Percentiles rank a stretch among this genome's conserved stretches.
Conservation (phyloP, 2,888 invertebrate species). For the Lissonota sp. region DNA sequence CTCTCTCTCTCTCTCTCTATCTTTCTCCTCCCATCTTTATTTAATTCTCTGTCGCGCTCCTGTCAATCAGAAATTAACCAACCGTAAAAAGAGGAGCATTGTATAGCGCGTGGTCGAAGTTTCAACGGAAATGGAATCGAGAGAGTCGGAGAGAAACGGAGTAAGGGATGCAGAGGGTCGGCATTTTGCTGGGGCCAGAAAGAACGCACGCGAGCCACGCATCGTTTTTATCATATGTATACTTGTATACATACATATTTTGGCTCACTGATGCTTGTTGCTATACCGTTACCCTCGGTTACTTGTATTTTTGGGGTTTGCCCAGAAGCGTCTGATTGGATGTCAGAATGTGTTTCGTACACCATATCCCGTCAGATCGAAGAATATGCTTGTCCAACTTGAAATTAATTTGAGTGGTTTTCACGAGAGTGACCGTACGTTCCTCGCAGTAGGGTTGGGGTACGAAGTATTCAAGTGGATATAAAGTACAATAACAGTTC, state of each 20-base stretch:
- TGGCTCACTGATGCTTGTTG: background rate
- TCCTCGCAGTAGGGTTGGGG: background rate
- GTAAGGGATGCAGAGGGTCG: constrained; percentile 18
- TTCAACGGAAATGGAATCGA: constrained; percentile 79
- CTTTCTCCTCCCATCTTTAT: constrained; percentile 5
- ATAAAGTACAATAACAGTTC: constrained; percentile 35
- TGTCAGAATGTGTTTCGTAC: constrained; percentile 71
- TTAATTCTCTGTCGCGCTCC: constrained; percentile 64
- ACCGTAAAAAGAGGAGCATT: constrained; percentile 79
- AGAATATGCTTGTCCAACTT: constrained; percentile 81
- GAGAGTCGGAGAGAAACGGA: constrained; percentile 65
- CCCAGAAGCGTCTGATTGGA: constrained; percentile 74
- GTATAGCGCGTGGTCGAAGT: constrained; percentile 74
- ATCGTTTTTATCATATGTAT: constrained; percentile 25
- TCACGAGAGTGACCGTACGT: constrained; percentile 69
- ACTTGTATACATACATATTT: background rate
- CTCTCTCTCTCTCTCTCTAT: constrained; percentile 37
- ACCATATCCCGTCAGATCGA: constrained; percentile 73
- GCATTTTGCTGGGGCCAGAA: constrained; percentile 29
- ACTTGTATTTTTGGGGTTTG: constrained; percentile 32
- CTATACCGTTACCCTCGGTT: constrained; percentile 21
- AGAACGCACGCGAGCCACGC: constrained; percentile 34
- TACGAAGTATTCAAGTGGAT: constrained; percentile 7
- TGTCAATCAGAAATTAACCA: constrained; percentile 82
- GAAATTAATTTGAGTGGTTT: constrained; percentile 84